These are phyloP conservation scores for Narcine bancroftii DNA, from an alignment of 2,113 vertebrate species.

Conservation along the genomic window DNA sequence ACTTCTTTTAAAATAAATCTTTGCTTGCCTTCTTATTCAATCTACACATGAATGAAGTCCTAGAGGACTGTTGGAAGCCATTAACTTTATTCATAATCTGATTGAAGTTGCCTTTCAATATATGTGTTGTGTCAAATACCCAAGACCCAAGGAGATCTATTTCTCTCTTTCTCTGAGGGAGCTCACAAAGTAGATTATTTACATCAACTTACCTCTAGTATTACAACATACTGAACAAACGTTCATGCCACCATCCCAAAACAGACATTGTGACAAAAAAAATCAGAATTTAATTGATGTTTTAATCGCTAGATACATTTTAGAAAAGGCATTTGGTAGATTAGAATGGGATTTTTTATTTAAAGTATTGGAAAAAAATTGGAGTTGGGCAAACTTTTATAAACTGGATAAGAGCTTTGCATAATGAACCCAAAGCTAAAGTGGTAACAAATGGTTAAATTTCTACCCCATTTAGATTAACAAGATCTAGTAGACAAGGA, in stretches of 20 bases:
- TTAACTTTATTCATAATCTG: background rate
- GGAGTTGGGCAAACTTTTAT: too few species aligned
- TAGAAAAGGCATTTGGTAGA: too few species aligned
- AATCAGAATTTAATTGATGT: too few species aligned
- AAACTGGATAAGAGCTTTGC: too few species aligned
- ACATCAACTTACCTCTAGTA: background rate
- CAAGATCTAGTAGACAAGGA: too few species aligned
- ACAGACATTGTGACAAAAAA: too few species aligned
- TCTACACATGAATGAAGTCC: background rate
- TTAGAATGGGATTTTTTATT: too few species aligned
- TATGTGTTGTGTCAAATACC: background rate
- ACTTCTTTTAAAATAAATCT: background rate
- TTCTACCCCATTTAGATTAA: too few species aligned
- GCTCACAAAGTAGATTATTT: background rate
- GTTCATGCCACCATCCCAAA: background rate
- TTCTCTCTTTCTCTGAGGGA: background rate
- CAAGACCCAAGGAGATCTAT: background rate
- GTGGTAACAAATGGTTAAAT: too few species aligned
- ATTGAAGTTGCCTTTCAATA: background rate
- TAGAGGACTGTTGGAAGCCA: background rate
- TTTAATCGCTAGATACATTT: background rate
- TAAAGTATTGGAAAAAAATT: too few species aligned
- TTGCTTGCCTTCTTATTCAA: background rate
- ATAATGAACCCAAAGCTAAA: too few species aligned
- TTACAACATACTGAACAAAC: background rate